These are phyloP conservation scores for Suncus etruscus DNA, from an alignment of 2,113 vertebrate genomes.

Conservation along the genomic window DNA sequence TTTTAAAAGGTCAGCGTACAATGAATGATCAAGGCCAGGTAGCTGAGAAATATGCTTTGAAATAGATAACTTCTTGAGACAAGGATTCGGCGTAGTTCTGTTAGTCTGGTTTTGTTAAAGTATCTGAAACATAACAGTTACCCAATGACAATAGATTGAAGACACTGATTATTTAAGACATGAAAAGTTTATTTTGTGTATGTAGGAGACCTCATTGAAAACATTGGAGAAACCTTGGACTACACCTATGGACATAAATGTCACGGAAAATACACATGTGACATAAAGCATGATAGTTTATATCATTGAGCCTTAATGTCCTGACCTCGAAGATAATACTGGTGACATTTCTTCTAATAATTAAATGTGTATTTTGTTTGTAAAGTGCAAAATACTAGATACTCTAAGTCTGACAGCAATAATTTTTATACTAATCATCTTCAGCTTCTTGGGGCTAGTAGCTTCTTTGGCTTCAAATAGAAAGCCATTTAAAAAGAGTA, in stretches of 20 bases:
- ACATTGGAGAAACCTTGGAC: background rate
- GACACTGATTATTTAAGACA: background rate
- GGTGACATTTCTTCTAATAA: background rate
- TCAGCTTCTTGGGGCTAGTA: background rate
- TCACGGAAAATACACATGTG: background rate
- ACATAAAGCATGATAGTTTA: background rate
- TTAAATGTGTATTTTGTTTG: background rate
- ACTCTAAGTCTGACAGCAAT: background rate
- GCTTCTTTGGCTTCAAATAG: slow-evolving; percentile 30
- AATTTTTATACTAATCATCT: background rate
- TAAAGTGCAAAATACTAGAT: background rate
- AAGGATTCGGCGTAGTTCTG: background rate
- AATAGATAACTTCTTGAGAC: background rate
- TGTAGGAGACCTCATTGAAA: background rate
- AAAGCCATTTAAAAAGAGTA: slow-evolving; percentile 31
- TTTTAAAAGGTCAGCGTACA: background rate
- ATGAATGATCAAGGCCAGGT: background rate
- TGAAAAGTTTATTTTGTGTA: background rate
- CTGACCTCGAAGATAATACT: background rate
- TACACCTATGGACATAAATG: too few species aligned
- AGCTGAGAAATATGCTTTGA: slow-evolving; percentile 15
- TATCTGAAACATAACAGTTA: background rate
- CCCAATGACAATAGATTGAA: background rate
- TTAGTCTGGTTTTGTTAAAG: background rate
- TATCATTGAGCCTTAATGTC: background rate